Conservation (phyloP, 2,888 invertebrate genomes). For the Tenthredo livida region DNA sequence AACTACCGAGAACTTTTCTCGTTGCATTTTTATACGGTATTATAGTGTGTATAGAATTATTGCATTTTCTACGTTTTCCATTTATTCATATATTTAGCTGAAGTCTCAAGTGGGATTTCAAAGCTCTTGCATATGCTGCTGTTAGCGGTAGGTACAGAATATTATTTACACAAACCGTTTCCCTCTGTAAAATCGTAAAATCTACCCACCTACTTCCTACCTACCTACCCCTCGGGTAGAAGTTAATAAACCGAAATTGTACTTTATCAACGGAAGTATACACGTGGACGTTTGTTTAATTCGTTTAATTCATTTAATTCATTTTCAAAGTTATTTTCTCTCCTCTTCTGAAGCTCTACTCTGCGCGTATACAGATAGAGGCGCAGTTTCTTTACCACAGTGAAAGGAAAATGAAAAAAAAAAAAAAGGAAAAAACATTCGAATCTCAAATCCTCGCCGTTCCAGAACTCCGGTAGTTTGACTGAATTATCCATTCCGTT, state of each 20-base stretch:
- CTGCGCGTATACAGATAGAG: not conserved
- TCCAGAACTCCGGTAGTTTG: constrained; percentile 37
- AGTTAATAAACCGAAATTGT: constrained; percentile 39
- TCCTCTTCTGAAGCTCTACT: not conserved
- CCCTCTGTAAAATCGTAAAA: not conserved
- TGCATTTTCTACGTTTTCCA: not conserved
- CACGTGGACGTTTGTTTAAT: not conserved
- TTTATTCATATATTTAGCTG: constrained; percentile 31
- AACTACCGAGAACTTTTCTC: constrained; percentile 26
- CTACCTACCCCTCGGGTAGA: not conserved
- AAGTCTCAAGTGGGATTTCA: constrained; percentile 5
- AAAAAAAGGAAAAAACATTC: not conserved
- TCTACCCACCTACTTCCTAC: not conserved
- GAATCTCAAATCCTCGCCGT: constrained; percentile 12
- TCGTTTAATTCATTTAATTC: constrained; percentile 10
- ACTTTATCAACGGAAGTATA: constrained; percentile 6
- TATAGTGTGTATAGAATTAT: not conserved
- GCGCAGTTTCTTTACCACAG: not conserved
- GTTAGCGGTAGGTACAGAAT: not conserved
- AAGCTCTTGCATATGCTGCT: not conserved
- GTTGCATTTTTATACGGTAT: constrained; percentile 24
- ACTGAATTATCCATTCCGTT: constrained; percentile 46
- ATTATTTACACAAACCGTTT: constrained; percentile 33
- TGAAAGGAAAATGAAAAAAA: not conserved
- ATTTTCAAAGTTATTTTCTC: constrained; percentile 1